These are phyloP conservation scores for Blastomussa wellsi DNA, from an alignment of 92 coral and sea anemone species.

Conservation along the genomic window DNA sequence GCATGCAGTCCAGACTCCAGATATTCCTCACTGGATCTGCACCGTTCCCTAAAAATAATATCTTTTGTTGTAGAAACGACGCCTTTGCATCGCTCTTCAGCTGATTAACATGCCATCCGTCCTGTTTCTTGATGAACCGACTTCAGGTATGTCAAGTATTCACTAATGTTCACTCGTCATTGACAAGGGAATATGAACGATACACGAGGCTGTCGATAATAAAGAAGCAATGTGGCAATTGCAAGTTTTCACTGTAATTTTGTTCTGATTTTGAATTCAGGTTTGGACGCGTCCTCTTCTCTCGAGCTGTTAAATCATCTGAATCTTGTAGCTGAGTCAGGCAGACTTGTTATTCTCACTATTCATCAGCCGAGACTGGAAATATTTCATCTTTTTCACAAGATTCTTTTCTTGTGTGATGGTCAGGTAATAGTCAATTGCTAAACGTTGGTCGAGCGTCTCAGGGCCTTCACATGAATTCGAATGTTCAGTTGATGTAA, in stretches of 20 bases:
- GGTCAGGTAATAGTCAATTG: constrained; percentile 49
- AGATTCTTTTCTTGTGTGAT: constrained; percentile 66
- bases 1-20: not conserved
- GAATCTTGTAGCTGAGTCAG: constrained; percentile 69
- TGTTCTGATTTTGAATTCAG: constrained; percentile 17
- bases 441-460: no score
- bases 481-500: no score
- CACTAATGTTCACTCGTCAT: not conserved
- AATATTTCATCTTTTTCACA: constrained; percentile 69
- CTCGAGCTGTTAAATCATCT: constrained; percentile 65
- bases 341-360: constrained; percentile 63
- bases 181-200: not conserved
- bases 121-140: constrained; percentile 68
- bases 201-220: not conserved
- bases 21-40: not conserved
- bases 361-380: constrained; percentile 75
- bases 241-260: not conserved
- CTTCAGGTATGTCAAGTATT: constrained; percentile 41
- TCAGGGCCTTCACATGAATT: no score
- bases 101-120: constrained; percentile 72
- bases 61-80: constrained; percentile 46
- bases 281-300: constrained; percentile 64
- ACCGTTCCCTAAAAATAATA: not conserved
- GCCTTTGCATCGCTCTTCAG: constrained; percentile 68
- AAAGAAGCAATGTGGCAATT: not conserved